These are phyloP conservation scores for Polydesmus complanatus DNA, from an alignment of 2,888 invertebrate genomes.

Conservation along the genomic window DNA sequence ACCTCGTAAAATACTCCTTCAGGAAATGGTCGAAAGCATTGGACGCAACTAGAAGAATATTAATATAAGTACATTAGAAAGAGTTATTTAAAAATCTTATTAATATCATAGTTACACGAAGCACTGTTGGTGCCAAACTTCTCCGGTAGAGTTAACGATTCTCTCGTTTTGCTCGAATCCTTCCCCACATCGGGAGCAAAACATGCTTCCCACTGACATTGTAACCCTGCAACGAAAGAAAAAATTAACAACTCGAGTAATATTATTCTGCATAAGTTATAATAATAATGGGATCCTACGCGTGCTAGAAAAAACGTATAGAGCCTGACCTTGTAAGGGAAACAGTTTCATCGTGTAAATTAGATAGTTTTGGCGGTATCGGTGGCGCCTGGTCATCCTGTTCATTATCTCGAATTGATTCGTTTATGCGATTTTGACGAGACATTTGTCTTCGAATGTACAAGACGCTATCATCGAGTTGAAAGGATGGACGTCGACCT, in stretches of 20 bases:
- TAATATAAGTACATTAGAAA: conserved; percentile 22
- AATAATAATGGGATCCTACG: neutral
- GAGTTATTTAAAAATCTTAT: neutral
- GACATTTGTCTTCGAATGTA: neutral
- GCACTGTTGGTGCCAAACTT: conserved; percentile 96
- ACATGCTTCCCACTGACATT: conserved; percentile 83
- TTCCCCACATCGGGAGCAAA: conserved; percentile 88
- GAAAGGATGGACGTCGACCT: neutral
- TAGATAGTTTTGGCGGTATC: neutral
- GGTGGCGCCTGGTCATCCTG: neutral
- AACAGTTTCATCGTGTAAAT: neutral
- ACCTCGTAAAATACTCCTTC: conserved; percentile 92
- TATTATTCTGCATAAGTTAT: neutral
- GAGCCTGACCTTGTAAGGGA: neutral
- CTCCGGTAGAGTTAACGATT: conserved; percentile 96
- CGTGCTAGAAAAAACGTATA: neutral
- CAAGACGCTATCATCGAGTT: neutral
- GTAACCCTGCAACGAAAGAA: conserved; percentile 13
- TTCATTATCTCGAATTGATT: neutral
- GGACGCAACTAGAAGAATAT: conserved; percentile 62
- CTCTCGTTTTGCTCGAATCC: conserved; percentile 94
- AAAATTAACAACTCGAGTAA: too few relatives aligned
- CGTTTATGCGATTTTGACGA: neutral
- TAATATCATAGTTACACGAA: conserved; percentile 67
- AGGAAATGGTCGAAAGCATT: conserved; percentile 94